Evolutionary conservation across 2,888 invertebrate species (phyloP), one percentile per base, ranked within the genome.

Genomic region (Hydropsyche betteni): DNA sequence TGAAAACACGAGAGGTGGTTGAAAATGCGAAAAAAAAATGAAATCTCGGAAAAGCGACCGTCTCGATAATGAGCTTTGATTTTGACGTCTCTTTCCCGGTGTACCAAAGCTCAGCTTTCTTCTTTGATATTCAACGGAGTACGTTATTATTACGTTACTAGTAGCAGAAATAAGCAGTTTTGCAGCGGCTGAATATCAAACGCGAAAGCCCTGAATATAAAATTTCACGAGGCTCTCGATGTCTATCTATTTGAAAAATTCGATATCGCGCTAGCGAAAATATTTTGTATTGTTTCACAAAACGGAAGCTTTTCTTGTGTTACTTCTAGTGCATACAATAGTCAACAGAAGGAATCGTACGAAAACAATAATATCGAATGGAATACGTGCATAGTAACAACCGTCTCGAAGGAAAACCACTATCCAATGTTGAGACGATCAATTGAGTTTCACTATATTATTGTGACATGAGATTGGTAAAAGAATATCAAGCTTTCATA

Each of bases 161-260:
- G 44, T 44, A 44, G 12, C 58, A 64, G 64, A 64, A 64, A 64
- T 58, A 58, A 58, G 58, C 58, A 58, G 58, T 58, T 58, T 58
- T 36, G 36, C 64, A 36, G 2, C 34, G 33, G 64, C 34, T 64
- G 64, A 64, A 64, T 64, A 64, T 64, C 64, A 64, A 64, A 64
- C 34, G 64, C 33, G 58, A 53, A 53, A 53, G 14, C 53, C 14
- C n/a, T 6, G 33, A 64, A 64, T 64, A 64, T 64, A 36, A 64
- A 64, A 64, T 64, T 64, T 64, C 36, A 64, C 36, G 64, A 34
- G 58, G 58, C 58, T 58, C 58, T 14, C 16, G 7, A 44, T 10
- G 10, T 44, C 44, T 44, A 10, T 44, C 58, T 24, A 14, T 16
- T 58, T 24, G 24, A 2, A 58, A 58, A 24, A 58, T 14, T 24